phyloP scores from a whole-genome alignment of 2,797 vertebrate species.

The Lindbergichthys nudifrons region DNA sequence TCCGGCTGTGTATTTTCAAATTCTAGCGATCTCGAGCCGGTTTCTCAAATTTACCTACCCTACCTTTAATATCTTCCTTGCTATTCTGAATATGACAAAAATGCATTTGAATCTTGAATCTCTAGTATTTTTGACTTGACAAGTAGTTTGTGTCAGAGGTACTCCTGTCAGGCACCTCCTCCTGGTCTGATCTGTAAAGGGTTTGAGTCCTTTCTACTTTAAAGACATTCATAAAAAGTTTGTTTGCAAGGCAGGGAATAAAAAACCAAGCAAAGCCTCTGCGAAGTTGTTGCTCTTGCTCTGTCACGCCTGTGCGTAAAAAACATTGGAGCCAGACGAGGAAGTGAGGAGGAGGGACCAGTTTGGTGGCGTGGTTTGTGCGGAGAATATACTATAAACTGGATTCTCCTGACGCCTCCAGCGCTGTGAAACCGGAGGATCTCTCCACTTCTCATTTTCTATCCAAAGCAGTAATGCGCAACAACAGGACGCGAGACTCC shows the following conservation, averaged over 20 bases:
- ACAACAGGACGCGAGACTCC: conserved; percentile 13
- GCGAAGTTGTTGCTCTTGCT: background rate
- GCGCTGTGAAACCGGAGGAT: conserved; percentile 28
- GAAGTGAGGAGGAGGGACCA: conserved; percentile 74
- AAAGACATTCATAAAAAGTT: background rate
- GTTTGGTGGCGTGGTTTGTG: conserved; percentile 35
- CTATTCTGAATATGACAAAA: too few species aligned
- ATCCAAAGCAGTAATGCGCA: conserved; percentile 35
- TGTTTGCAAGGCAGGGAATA: background rate
- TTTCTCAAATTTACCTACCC: too few species aligned
- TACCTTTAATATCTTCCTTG: too few species aligned
- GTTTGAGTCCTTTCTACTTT: background rate
- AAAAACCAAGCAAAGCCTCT: background rate
- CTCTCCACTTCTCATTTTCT: background rate
- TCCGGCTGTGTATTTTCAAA: too few species aligned
- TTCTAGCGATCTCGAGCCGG: too few species aligned
- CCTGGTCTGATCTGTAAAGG: background rate
- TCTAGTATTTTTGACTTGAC: background rate
- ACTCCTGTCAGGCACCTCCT: conserved; percentile 16
- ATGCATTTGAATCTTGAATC: too few species aligned
- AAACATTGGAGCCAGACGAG: conserved; percentile 52
- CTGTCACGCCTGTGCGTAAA: conserved; percentile 30
- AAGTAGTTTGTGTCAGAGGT: conserved; percentile 3
- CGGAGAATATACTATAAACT: conserved; percentile 15
- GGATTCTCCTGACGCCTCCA: conserved; percentile 33